Base-by-base conservation (phyloP, 2,797 vertebrate species). In the Sarcoramphus papa region DNA sequence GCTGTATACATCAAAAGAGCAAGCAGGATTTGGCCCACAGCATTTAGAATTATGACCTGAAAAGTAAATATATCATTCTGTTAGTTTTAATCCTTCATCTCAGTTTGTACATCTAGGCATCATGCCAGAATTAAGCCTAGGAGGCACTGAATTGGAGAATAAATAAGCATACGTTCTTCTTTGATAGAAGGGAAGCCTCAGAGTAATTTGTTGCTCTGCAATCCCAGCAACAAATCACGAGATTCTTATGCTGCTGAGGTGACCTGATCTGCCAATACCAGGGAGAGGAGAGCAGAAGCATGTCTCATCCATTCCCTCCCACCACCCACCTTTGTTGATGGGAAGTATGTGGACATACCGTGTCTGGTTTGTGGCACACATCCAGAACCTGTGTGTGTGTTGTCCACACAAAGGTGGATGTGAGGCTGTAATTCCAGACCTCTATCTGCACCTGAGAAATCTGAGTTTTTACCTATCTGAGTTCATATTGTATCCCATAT, bases 61-160 rank as follows among this genome's bases (percentile, higher is more conserved):
- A 81, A 95, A 89, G 6, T 79, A 79, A 94, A 76, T 63, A 54
- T 51, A 40, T 73, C 12, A 82, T 93, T 95, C 88, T 84, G 50
- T 85, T 88, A 59, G 54, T 85, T 95, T 90, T 69, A 92, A 91
- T 91, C 63, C 24, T 25, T 91, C 25, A 4, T 91, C 76, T 93
- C 57, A 50, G 79, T 91, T 90, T 86, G 81, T 63, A 69, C n/a
- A 23, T 86, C 50, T 27, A 53, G 89, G 91, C 31, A 4, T 35
- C 18, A 1, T 3, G 54, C 73, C 87, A 94, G 79, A 63, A 33
- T 74, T 47, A 76, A 64, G 77, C 40, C 59, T 40, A 14, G 59
- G 87, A 79, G 76, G 69, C 65, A 80, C 19, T n/a, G 50, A 96
- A 16, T 28, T 91, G 84, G 81, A 90, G 84, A 68, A 83, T 12